Evolutionary conservation across 2,113 vertebrate genomes (phyloP).

Genomic region (Oxygymnocypris stewartii): DNA sequence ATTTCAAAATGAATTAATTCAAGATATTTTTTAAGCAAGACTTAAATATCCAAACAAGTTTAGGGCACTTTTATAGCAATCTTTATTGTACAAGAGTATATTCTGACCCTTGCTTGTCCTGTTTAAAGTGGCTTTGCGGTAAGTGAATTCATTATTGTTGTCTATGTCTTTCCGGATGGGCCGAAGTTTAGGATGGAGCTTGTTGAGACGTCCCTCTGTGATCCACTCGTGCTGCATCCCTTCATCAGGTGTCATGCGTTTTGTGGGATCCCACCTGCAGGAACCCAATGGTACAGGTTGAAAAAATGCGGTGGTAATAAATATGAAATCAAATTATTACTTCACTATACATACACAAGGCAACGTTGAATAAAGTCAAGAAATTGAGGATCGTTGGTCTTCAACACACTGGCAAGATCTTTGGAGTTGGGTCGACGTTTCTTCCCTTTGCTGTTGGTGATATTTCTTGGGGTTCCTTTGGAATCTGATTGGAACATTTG

Average conservation of each 20-base stretch:
- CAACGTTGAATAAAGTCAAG: conserved; percentile 88
- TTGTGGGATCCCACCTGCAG: conserved; percentile 87
- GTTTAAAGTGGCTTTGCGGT: conserved; percentile 58
- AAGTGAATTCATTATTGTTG: conserved; percentile 62
- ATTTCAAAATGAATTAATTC: neutral
- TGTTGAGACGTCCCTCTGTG: conserved; percentile 78
- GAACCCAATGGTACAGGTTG: neutral
- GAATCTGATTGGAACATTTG: conserved; percentile 77
- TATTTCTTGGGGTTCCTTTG: conserved; percentile 85
- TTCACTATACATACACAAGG: conserved; percentile 73
- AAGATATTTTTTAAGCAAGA: neutral
- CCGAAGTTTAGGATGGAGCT: conserved; percentile 68
- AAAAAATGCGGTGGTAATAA: neutral
- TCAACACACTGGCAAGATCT: conserved; percentile 82
- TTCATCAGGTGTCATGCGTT: conserved; percentile 89
- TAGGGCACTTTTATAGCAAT: neutral
- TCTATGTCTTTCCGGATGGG: conserved; percentile 73
- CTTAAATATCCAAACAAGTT: neutral
- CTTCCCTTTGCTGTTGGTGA: conserved; percentile 88
- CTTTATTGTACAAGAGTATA: neutral
- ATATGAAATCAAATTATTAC: neutral
- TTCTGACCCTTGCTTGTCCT: conserved; percentile 61
- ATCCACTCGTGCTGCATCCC: conserved; percentile 89
- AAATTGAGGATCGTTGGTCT: conserved; percentile 83
- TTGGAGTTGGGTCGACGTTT: conserved; percentile 85